Percentiles rank a stretch among this genome's conserved stretches.
Evolutionary conservation across 2,113 vertebrate genomes (phyloP).

Genomic region (Scytalopus superciliaris): DNA sequence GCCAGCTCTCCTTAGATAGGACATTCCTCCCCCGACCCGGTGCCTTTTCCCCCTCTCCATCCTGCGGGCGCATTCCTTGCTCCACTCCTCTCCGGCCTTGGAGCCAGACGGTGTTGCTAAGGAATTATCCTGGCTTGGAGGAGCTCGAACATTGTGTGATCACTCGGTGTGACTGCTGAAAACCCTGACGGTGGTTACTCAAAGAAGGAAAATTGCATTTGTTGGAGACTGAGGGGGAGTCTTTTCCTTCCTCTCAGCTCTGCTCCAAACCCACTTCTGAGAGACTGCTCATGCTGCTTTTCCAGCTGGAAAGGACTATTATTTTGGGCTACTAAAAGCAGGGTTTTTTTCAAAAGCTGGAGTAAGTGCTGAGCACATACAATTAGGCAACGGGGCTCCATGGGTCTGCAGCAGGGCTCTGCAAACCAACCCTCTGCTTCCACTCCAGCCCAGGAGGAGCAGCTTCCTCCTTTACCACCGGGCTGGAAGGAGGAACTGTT

Average conservation of each 20-base stretch:
- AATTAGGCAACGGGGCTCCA: background rate
- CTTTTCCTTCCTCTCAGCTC: background rate
- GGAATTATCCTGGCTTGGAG: slow-evolving; percentile 36
- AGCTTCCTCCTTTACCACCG: fast-evolving
- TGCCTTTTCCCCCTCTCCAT: slow-evolving; percentile 2
- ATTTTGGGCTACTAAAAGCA: background rate
- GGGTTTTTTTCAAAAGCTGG: background rate
- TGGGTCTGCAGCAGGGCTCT: background rate
- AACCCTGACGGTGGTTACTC: slow-evolving; percentile 3
- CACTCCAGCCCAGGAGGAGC: background rate
- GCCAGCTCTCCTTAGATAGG: background rate
- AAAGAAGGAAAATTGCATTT: slow-evolving; percentile 5
- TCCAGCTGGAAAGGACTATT: background rate
- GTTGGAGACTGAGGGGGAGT: background rate
- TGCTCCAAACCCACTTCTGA: background rate
- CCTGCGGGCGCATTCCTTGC: background rate
- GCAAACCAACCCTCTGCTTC: background rate
- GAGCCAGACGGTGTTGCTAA: slow-evolving; percentile 33
- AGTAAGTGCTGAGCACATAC: background rate
- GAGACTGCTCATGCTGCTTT: background rate
- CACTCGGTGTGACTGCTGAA: slow-evolving; percentile 2
- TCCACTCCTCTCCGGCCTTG: background rate
- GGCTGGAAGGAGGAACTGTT: background rate
- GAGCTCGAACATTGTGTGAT: slow-evolving; percentile 3
- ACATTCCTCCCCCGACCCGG: background rate